Evolutionary conservation across 2,888 invertebrate genomes (phyloP), one percentile per base, ranked within the genome.

Genomic region (Spilarctia lutea): DNA sequence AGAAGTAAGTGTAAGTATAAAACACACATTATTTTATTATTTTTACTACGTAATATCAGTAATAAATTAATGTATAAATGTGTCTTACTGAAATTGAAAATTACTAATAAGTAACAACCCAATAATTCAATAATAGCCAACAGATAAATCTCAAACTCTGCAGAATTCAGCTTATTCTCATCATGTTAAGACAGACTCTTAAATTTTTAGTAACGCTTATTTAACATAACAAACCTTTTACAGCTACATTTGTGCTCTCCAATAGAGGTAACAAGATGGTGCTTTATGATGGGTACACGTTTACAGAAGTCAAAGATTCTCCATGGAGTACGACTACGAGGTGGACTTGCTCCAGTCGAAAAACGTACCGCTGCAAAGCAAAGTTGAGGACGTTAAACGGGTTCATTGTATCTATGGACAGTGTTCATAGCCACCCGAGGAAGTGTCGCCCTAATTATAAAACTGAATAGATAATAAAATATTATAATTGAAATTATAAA

Each of bases 191-290:
- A n/a, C n/a, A n/a, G 56, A n/a, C n/a, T 56, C 24, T 20, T 10
- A 10, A 0, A 56, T 56, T n/a, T 56, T n/a, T n/a, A n/a, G n/a
- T 11, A 11, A n/a, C n/a, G 56, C n/a, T n/a, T n/a, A n/a, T n/a
- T n/a, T 56, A 11, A 66, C 11, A 24, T 20, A 20, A 27, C 11
- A 39, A 39, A 18, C 18, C 35, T 20, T 65, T 75, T 76, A 39
- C 68, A 76, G 76, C 77, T n/a, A 67, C 24, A 65, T 75, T 68
- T 27, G 72, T 77, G n/a, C n/a, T 52, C 27, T 77, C 77, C 24
- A 71, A 45, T 20, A 73, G 68, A 71, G 77, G 77, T 10, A 80
- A 81, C 63, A 75, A 48, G 56, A 78, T 79, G 79, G 65, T 83
- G 8, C 39, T 75, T 1, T 68, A 77, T 39, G 65, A 73, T 2